Conservation (phyloP, 2,113 vertebrate species). For the Platysternon megacephalum region DNA sequence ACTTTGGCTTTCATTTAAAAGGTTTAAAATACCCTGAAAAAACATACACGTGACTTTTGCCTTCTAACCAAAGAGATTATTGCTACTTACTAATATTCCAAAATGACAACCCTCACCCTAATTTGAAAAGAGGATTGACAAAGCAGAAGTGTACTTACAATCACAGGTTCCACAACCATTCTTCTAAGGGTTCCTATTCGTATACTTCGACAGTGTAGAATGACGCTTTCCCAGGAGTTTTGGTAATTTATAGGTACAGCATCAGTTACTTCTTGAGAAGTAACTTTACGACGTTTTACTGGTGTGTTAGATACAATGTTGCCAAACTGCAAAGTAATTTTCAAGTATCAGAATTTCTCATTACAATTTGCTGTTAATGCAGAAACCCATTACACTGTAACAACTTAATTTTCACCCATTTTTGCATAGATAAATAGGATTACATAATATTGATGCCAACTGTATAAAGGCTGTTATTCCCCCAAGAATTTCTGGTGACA, state of each 20-base stretch:
- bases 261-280: slow-evolving; percentile 71
- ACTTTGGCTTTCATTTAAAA: not conserved
- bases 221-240: slow-evolving; percentile 85
- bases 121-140: not conserved
- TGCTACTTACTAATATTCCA: accelerated
- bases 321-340: slow-evolving; percentile 84
- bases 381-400: not conserved
- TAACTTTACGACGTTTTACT: slow-evolving; percentile 87
- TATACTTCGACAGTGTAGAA: slow-evolving; percentile 93
- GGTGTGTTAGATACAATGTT: slow-evolving; percentile 82
- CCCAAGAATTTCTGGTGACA: not conserved
- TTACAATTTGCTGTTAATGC: not conserved
- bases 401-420: not conserved
- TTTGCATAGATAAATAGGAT: not conserved
- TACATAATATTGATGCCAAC: not conserved
- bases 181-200: slow-evolving; percentile 90
- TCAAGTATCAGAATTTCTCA: slow-evolving; percentile 50
- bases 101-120: not conserved
- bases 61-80: not conserved
- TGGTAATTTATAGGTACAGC: slow-evolving; percentile 56
- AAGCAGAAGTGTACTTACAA: slow-evolving; percentile 82
- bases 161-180: slow-evolving; percentile 90
- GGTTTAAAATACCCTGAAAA: not conserved
- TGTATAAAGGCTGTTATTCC: not conserved
- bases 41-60: not conserved